These are phyloP conservation scores for Pelosia muscerda DNA, from an alignment of 2,888 invertebrate genomes.

Conservation along the genomic window DNA sequence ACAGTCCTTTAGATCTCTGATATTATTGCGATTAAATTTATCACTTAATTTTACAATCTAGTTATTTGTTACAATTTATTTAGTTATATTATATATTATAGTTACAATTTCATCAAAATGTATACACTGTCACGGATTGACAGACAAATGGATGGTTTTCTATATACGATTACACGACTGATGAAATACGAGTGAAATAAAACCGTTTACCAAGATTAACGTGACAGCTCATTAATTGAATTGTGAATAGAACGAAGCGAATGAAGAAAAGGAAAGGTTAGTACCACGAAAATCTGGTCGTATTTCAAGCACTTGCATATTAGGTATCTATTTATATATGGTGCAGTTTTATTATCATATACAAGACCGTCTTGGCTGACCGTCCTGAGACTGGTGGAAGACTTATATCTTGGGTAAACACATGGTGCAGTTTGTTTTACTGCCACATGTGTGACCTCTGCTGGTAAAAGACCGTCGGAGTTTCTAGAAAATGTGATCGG, in stretches of 20 bases:
- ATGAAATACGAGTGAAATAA: neutral
- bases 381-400: too few relatives aligned
- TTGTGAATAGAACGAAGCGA: neutral
- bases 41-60: neutral
- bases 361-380: too few relatives aligned
- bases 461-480: too few relatives aligned
- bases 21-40: neutral
- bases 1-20: too few relatives aligned
- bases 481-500: too few relatives aligned
- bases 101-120: neutral
- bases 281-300: neutral
- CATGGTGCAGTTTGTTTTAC: too few relatives aligned
- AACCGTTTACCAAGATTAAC: neutral
- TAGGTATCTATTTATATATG: too few relatives aligned
- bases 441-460: too few relatives aligned
- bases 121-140: neutral
- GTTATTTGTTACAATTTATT: neutral
- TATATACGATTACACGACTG: neutral
- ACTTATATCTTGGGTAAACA: too few relatives aligned
- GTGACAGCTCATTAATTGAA: conserved; percentile 10
- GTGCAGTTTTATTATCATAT: too few relatives aligned
- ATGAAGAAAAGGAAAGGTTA: neutral
- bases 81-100: too few relatives aligned
- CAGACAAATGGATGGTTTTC: neutral
- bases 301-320: neutral